phyloP scores from a whole-genome alignment of 2,113 vertebrate species.

The Sturnira hondurensis region DNA sequence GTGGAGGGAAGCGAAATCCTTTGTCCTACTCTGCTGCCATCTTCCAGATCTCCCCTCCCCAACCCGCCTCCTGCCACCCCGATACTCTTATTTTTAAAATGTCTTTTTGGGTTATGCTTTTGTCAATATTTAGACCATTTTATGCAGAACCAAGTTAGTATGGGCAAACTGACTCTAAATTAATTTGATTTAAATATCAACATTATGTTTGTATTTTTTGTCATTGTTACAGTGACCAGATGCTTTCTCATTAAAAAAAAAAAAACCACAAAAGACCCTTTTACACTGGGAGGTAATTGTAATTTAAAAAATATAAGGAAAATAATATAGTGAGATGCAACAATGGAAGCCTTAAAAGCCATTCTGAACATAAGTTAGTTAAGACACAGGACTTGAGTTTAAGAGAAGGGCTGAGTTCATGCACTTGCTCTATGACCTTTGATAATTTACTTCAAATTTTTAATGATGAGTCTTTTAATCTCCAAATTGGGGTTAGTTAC shows the following conservation, averaged over 20 bases:
- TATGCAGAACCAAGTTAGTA: not conserved
- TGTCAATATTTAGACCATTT: constrained; percentile 10
- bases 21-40: too few species aligned
- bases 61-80: too few species aligned
- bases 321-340: not conserved
- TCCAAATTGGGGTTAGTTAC: not conserved
- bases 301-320: constrained; percentile 15
- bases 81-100: constrained; percentile 37
- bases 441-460: not conserved
- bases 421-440: not conserved
- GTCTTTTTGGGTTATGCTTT: not conserved
- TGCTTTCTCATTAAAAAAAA: not conserved
- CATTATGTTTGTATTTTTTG: not conserved
- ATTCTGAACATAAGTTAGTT: not conserved
- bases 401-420: not conserved
- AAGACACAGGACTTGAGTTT: not conserved
- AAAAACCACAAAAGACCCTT: not conserved
- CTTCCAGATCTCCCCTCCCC: too few species aligned
- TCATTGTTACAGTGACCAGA: not conserved
- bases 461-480: not conserved
- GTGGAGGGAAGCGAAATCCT: too few species aligned
- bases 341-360: not conserved
- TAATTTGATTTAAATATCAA: not conserved
- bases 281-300: not conserved
- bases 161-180: not conserved